These are phyloP conservation scores for Macaca mulatta DNA, from an alignment of 2,113 vertebrate species.

Conservation along the genomic window DNA sequence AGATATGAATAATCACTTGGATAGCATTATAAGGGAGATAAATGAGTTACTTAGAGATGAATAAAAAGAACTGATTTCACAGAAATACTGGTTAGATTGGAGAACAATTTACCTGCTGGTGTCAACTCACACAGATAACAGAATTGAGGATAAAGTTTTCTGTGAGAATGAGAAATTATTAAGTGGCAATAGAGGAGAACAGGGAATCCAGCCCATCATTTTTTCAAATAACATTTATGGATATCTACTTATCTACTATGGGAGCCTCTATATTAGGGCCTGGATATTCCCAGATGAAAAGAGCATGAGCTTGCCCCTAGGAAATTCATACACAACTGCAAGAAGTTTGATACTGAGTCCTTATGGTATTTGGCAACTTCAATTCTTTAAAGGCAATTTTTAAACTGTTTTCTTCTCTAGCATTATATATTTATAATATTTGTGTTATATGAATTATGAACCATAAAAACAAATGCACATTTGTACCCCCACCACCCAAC, in stretches of 20 bases:
- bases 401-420: conserved; percentile 28
- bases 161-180: conserved; percentile 44
- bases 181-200: conserved; percentile 5
- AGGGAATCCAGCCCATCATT: background rate
- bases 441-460: background rate
- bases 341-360: background rate
- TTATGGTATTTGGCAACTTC: background rate
- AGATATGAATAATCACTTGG: background rate
- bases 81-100: conserved; percentile 36
- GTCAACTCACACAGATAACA: background rate
- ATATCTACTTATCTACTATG: background rate
- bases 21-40: background rate
- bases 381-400: background rate
- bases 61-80: conserved; percentile 50
- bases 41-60: conserved; percentile 60
- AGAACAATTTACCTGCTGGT: conserved; percentile 58
- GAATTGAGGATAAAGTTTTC: background rate
- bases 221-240: background rate
- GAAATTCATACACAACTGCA: background rate
- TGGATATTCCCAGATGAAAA: background rate
- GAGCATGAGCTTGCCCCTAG: background rate
- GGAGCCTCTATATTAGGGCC: background rate
- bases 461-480: background rate
- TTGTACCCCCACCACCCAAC: background rate
- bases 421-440: conserved; percentile 17